phyloP scores from a whole-genome alignment of 1,140 invertebrate species.

The Drosophila lowei region DNA sequence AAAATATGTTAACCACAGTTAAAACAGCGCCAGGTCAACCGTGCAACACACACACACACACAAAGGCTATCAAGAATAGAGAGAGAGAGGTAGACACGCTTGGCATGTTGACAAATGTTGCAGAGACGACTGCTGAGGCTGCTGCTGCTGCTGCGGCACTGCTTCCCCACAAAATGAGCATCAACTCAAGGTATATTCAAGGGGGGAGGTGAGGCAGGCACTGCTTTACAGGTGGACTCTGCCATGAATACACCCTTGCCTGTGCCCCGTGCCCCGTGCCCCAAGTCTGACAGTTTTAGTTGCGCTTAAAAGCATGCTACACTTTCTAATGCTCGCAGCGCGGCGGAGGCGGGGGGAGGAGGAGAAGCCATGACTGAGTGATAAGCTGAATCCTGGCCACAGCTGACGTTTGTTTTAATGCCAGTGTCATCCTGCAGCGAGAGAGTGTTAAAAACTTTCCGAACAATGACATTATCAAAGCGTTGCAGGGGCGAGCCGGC shows the following conservation, averaged over 20 bases:
- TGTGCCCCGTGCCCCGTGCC: conserved; percentile 1
- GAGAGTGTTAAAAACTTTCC: conserved; percentile 49
- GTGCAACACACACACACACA: conserved; percentile 44
- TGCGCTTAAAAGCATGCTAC: conserved; percentile 73
- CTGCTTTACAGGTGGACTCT: background rate
- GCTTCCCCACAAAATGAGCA: conserved; percentile 67
- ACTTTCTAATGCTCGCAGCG: conserved; percentile 67
- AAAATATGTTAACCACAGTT: conserved; percentile 82
- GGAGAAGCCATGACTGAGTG: conserved; percentile 43
- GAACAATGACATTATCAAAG: conserved; percentile 76
- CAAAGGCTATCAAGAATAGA: conserved; percentile 16
- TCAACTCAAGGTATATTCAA: conserved; percentile 21
- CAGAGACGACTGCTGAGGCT: conserved; percentile 33
- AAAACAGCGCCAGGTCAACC: conserved; percentile 80
- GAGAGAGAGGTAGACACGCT: conserved; percentile 61
- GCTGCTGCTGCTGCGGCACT: conserved; percentile 1
- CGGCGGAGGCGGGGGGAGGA: background rate
- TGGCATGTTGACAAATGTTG: conserved; percentile 80
- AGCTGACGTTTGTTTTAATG: conserved; percentile 78
- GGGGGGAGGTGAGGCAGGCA: no score
- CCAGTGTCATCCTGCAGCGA: conserved; percentile 60
- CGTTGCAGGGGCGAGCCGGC: conserved; percentile 15
- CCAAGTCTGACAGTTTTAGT: conserved; percentile 65
- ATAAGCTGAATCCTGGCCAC: conserved; percentile 58
- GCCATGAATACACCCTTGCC: background rate